A percentile compares a stretch with the other conserved stretches of the same genome.
phyloP scores from a whole-genome alignment of 2,797 vertebrate species.

The Manis javanica region DNA sequence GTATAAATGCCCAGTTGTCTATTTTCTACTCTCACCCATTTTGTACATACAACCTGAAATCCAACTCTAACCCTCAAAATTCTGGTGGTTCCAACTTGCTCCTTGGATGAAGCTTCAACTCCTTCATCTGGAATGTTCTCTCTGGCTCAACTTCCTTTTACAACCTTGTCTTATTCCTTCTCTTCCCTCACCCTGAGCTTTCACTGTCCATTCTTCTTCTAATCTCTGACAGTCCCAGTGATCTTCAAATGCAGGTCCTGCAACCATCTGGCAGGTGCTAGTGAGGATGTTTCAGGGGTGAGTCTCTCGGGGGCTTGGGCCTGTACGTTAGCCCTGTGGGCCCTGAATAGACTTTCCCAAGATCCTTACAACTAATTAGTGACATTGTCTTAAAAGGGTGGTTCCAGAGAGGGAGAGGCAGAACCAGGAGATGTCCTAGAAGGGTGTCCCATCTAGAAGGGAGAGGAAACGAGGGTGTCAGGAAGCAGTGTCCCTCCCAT shows the following conservation, averaged over 20 bases:
- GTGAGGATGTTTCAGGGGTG: neutral
- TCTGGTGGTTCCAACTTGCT: neutral
- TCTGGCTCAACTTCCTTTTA: neutral
- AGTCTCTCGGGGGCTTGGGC: neutral
- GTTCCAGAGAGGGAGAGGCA: neutral
- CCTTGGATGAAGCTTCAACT: neutral
- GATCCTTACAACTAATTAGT: neutral
- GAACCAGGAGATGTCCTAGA: neutral
- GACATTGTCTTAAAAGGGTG: neutral
- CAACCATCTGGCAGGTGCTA: neutral
- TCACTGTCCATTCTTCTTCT: neutral
- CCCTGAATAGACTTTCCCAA: neutral
- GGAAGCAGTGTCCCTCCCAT: neutral
- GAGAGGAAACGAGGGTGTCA: neutral
- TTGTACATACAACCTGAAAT: neutral
- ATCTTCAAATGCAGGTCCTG: neutral
- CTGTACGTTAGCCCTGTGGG: neutral
- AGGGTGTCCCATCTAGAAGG: neutral
- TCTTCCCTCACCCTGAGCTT: neutral
- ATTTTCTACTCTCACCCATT: neutral
- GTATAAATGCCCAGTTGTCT: neutral
- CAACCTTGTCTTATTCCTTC: neutral
- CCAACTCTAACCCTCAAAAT: neutral
- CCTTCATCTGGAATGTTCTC: neutral
- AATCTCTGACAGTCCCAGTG: neutral